phyloP scores from a whole-genome alignment of 2,888 invertebrate genomes.

The Aphelenchoides bicaudatus region DNA sequence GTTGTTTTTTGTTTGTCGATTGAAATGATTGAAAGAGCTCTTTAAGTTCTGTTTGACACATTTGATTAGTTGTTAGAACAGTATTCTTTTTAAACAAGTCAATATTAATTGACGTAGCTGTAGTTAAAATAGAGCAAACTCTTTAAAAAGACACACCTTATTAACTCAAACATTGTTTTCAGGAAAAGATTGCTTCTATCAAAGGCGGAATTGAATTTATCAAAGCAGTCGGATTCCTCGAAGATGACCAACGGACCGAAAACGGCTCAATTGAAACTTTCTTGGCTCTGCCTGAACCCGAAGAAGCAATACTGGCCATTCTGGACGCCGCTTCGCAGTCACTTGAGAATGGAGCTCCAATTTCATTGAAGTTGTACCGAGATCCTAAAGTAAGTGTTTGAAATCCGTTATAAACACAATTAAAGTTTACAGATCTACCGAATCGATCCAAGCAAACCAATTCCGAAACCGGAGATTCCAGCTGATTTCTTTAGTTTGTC shows the following conservation, averaged over 20 bases:
- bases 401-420: background rate
- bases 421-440: conserved; percentile 35
- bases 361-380: conserved; percentile 80
- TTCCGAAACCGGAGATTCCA: conserved; percentile 70
- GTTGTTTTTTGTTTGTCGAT: too few species aligned
- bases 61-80: too few species aligned
- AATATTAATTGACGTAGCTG: too few species aligned
- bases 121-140: too few species aligned
- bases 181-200: conserved; percentile 32
- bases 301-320: conserved; percentile 12
- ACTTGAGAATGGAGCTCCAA: conserved; percentile 61
- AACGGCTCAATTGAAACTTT: conserved; percentile 42
- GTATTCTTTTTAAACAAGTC: too few species aligned
- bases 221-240: conserved; percentile 69
- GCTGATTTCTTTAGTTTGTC: conserved; percentile 78
- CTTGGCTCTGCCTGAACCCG: conserved; percentile 51
- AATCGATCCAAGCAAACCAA: conserved; percentile 37
- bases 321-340: conserved; percentile 13
- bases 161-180: background rate
- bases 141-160: too few species aligned
- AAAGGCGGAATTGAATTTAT: conserved; percentile 43
- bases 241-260: conserved; percentile 66
- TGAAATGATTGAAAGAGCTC: too few species aligned
- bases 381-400: conserved; percentile 68
- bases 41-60: too few species aligned